Conservation (phyloP, 2,888 invertebrate species). For the Hermaeophaga mercurialis region DNA sequence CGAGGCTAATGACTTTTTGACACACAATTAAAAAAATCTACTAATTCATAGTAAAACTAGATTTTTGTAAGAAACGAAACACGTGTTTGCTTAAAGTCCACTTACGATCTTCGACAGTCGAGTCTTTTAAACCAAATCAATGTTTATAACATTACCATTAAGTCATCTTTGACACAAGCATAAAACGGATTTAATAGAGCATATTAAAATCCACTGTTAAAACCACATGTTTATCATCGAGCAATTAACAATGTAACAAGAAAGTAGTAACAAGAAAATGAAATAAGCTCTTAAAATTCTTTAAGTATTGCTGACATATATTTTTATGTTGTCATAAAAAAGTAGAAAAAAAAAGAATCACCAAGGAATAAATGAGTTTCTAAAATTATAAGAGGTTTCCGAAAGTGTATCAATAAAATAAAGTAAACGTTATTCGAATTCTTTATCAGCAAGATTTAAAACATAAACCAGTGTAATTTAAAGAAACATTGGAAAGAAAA, state of each 20-base stretch:
- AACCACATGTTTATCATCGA: slow-evolving; percentile 39
- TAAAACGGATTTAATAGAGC: slow-evolving; percentile 18
- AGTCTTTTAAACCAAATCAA: slow-evolving; percentile 16
- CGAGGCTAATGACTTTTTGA: no score
- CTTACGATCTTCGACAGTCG: neutral
- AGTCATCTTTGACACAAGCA: slow-evolving; percentile 18
- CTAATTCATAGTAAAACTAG: no score
- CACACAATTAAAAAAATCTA: no score
- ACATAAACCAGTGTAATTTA: no score
- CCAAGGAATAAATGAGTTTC: no score
- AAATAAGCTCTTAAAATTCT: slow-evolving; percentile 26
- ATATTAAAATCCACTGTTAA: slow-evolving; percentile 23
- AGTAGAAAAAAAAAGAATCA: no score
- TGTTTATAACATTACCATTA: slow-evolving; percentile 16
- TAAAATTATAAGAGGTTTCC: no score
- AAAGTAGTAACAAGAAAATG: slow-evolving; percentile 16
- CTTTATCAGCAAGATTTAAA: no score
- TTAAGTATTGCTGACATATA: slow-evolving; percentile 17
- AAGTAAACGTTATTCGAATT: no score
- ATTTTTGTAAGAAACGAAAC: no score
- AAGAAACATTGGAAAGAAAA: no score
- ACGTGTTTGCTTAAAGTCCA: slow-evolving; percentile 5
- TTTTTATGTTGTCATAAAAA: slow-evolving; percentile 19
- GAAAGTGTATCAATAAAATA: no score
- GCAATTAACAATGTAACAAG: slow-evolving; percentile 17